These are phyloP conservation scores for Oceanites oceanicus DNA, from an alignment of 2,113 vertebrate genomes.

Conservation along the genomic window DNA sequence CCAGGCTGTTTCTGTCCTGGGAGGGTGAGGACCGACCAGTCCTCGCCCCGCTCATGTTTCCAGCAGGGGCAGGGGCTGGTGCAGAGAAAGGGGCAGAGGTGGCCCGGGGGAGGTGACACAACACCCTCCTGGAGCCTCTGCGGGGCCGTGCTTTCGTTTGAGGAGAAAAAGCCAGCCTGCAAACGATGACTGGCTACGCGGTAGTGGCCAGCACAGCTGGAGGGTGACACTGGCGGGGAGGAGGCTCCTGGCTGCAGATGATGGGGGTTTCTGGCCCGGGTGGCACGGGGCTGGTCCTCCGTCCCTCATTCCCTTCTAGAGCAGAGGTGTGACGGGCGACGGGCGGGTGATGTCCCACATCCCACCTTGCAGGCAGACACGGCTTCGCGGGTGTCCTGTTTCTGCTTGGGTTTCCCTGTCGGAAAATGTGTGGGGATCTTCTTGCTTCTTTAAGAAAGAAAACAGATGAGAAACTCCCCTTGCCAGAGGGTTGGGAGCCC, in stretches of 20 bases:
- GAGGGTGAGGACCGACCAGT: accelerated
- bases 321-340: neutral
- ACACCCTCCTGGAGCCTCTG: neutral
- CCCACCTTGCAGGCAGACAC: neutral
- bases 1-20: neutral
- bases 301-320: accelerated
- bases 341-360: neutral
- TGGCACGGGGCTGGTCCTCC: neutral
- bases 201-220: neutral
- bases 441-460: neutral
- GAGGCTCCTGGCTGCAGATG: accelerated
- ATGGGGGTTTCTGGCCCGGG: neutral
- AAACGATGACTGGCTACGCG: accelerated
- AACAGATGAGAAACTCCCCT: neutral
- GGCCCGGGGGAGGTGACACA: neutral
- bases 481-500: accelerated
- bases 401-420: neutral
- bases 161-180: neutral
- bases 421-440: neutral
- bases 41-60: neutral
- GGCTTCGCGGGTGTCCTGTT: accelerated
- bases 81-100: neutral
- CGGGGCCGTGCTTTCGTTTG: neutral
- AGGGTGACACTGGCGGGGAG: neutral
- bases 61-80: neutral